phyloP scores from a whole-genome alignment of 2,888 invertebrate species.

The Andrena dorsata region DNA sequence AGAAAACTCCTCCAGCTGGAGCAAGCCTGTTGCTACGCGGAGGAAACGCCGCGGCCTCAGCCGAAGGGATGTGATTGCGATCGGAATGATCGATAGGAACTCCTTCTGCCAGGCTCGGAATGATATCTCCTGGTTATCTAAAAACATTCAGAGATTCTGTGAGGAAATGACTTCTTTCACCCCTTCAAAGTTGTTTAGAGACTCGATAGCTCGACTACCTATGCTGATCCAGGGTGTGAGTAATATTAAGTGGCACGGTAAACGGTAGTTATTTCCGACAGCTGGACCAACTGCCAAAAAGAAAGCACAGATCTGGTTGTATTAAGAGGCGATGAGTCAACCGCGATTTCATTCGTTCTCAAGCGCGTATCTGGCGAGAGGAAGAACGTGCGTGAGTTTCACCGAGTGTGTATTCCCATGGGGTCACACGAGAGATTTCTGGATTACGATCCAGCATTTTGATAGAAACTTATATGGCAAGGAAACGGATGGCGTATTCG shows the following conservation, averaged over 20 bases:
- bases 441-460: constrained; percentile 82
- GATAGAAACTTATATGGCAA: constrained; percentile 83
- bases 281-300: background rate
- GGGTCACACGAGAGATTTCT: constrained; percentile 79
- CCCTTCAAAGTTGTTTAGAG: no score
- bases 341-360: constrained; percentile 63
- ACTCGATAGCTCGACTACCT: no score
- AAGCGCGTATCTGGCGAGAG: constrained; percentile 41
- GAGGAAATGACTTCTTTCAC: no score
- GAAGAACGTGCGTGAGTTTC: constrained; percentile 77
- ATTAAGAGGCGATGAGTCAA: constrained; percentile 63
- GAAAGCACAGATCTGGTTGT: constrained; percentile 7
- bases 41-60: background rate
- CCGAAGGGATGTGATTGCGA: no score
- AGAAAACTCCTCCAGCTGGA: background rate
- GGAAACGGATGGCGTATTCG: constrained; percentile 81
- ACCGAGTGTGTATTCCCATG: constrained; percentile 76
- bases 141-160: no score
- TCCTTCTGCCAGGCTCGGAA: no score
- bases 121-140: no score
- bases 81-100: no score
- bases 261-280: background rate
- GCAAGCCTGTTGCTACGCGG: background rate
- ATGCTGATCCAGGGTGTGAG: background rate
- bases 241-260: background rate